These are phyloP conservation scores for Blastobasis lacticolella DNA, from an alignment of 2,888 invertebrate genomes.

Conservation along the genomic window DNA sequence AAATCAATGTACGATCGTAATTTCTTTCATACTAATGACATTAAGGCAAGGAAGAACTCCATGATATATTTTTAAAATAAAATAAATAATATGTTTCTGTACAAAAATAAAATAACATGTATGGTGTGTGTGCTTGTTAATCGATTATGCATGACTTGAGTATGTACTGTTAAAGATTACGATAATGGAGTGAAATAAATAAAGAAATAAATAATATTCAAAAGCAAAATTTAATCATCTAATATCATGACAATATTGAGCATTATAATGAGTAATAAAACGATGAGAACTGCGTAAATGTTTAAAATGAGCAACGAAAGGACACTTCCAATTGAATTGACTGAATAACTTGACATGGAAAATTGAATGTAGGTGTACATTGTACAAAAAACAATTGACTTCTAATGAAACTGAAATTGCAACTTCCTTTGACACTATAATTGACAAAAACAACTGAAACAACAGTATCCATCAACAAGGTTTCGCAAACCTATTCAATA, in stretches of 20 bases:
- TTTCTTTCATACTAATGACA: slow-evolving; percentile 1
- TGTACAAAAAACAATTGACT: slow-evolving; percentile 58
- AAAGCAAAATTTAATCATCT: slow-evolving; percentile 49
- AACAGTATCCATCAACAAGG: slow-evolving; percentile 54
- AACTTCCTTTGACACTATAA: slow-evolving; percentile 52
- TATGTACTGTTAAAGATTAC: slow-evolving; percentile 4
- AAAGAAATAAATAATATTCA: slow-evolving; percentile 52
- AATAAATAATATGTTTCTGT: background rate
- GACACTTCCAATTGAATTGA: slow-evolving; percentile 61
- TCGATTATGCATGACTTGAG: slow-evolving; percentile 9
- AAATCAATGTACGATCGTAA: slow-evolving; percentile 22
- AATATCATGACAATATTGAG: slow-evolving; percentile 70
- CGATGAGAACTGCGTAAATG: slow-evolving; percentile 38
- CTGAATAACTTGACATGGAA: slow-evolving; percentile 54
- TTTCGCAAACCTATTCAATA: slow-evolving; percentile 48
- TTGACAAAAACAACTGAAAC: slow-evolving; percentile 65
- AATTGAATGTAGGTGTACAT: slow-evolving; percentile 32
- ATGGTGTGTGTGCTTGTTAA: slow-evolving; percentile 1
- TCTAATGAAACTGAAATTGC: slow-evolving; percentile 43
- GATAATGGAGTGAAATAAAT: slow-evolving; percentile 31
- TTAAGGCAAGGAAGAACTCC: slow-evolving; percentile 6
- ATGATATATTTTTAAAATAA: background rate
- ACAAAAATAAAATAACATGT: background rate
- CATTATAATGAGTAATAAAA: slow-evolving; percentile 67
- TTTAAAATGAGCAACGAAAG: slow-evolving; percentile 57